A percentile compares a stretch with the other conserved stretches of the same genome.
phyloP scores from a whole-genome alignment of 2,888 invertebrate genomes.

The Notodonta dromedarius region DNA sequence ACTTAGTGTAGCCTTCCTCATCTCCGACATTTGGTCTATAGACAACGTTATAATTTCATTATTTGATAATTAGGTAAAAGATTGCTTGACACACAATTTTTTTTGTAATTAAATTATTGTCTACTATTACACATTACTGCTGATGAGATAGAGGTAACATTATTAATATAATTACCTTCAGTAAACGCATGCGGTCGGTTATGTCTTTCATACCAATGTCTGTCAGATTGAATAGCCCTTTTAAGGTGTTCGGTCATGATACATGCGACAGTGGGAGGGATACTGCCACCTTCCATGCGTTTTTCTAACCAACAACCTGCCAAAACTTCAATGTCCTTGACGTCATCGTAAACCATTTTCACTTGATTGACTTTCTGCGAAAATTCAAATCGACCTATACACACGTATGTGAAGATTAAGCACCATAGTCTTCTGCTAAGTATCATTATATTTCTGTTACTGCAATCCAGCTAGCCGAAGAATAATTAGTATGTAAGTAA shows the following conservation, averaged over 20 bases:
- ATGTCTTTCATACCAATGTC: conserved; percentile 87
- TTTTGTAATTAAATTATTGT: no score
- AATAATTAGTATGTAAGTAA: no score
- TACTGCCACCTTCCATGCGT: conserved; percentile 90
- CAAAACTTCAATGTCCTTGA: conserved; percentile 94
- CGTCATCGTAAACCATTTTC: conserved; percentile 69
- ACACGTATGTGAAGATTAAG: no score
- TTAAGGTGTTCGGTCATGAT: conserved; percentile 93
- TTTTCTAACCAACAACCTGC: conserved; percentile 93
- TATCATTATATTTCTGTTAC: no score
- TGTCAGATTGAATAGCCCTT: conserved; percentile 90
- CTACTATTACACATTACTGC: no score
- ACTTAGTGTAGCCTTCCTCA: conserved; percentile 18
- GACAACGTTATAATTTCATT: conserved; percentile 7
- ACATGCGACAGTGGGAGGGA: conserved; percentile 94
- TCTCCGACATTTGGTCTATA: conserved; percentile 19
- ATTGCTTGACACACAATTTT: no score
- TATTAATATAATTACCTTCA: conserved; percentile 32
- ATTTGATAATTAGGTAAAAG: no score
- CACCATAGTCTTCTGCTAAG: no score
- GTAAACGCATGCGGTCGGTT: conserved; percentile 54
- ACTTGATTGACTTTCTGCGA: conserved; percentile 47
- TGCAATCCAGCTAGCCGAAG: no score
- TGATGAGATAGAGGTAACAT: no score
- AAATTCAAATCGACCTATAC: not conserved